phyloP scores from a whole-genome alignment of 2,113 vertebrate species.

The Vulpes lagopus region DNA sequence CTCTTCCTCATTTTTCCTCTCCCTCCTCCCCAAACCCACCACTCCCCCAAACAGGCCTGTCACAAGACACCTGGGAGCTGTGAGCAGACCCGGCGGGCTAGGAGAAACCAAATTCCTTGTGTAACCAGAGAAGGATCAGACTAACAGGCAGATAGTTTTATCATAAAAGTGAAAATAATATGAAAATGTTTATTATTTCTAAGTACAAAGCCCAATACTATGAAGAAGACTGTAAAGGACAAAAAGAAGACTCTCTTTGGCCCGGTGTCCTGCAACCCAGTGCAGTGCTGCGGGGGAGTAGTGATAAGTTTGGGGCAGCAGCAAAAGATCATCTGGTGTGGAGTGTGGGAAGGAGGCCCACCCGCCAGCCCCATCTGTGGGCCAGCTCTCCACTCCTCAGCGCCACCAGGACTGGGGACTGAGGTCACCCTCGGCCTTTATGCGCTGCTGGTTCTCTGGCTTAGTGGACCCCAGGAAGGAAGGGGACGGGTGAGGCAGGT shows the following conservation, averaged over 20 bases:
- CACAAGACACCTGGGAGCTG: not conserved
- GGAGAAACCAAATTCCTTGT: not conserved
- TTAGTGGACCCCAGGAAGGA: not conserved
- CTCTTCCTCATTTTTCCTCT: not conserved
- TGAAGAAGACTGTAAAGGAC: not conserved
- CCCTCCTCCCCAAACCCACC: not conserved
- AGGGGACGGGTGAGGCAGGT: not conserved
- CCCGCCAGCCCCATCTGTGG: not conserved
- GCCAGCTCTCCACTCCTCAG: not conserved
- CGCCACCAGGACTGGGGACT: not conserved
- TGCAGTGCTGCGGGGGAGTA: not conserved
- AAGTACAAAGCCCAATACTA: constrained; percentile 72
- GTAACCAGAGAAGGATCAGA: not conserved
- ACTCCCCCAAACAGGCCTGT: not conserved
- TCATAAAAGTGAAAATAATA: constrained; percentile 50
- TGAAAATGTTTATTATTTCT: constrained; percentile 77
- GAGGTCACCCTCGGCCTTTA: not conserved
- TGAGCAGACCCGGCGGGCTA: not conserved
- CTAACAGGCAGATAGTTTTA: not conserved
- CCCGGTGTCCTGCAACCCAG: not conserved
- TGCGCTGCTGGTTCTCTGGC: not conserved
- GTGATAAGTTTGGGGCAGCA: not conserved
- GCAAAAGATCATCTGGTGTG: not conserved
- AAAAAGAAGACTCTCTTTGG: constrained; percentile 17
- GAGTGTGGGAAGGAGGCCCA: not conserved